These are phyloP conservation scores for Loripinus fragilis DNA, from an alignment of 2,888 invertebrate species.

Conservation along the genomic window DNA sequence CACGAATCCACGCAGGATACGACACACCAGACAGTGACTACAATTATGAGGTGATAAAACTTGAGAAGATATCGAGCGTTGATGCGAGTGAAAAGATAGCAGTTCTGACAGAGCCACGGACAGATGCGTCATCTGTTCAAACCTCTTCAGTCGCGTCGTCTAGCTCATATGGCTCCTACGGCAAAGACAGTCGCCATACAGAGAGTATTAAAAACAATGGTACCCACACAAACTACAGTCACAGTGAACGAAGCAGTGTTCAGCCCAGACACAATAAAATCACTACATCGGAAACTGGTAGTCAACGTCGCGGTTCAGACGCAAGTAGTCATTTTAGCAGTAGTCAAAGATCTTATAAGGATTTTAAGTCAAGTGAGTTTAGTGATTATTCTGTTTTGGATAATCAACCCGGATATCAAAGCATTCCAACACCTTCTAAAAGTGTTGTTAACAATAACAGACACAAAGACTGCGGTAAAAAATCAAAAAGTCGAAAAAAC, in stretches of 20 bases:
- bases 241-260: neutral
- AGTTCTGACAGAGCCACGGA: neutral
- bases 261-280: neutral
- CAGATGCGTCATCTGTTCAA: neutral
- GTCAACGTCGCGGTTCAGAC: neutral
- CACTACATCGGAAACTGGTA: neutral
- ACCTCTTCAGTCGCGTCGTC: neutral
- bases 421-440: neutral
- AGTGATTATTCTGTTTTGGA: neutral
- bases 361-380: neutral
- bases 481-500: neutral
- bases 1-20: constrained; percentile 36
- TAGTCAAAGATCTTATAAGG: neutral
- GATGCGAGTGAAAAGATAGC: neutral
- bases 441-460: too few species aligned
- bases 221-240: neutral
- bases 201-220: neutral
- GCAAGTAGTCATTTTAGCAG: neutral
- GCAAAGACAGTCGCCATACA: neutral
- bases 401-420: neutral
- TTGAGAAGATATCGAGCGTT: neutral
- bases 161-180: neutral
- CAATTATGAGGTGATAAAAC: constrained; percentile 26
- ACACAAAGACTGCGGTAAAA: neutral
- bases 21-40: constrained; percentile 56